Evolutionary conservation across 2,797 vertebrate genomes (phyloP).

Genomic region (Aselliscus stoliczkanus): DNA sequence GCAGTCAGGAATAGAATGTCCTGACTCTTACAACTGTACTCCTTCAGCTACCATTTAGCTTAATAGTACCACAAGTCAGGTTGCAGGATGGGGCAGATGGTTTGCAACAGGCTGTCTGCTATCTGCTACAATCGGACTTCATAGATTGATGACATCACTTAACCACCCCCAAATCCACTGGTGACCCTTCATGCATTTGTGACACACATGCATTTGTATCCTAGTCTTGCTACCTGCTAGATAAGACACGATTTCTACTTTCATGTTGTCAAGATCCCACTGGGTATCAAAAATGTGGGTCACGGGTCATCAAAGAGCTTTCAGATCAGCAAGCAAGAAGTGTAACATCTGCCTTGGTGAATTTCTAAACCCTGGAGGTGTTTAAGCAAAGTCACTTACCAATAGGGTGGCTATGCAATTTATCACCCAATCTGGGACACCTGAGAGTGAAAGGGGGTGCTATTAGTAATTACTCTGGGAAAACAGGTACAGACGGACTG

Average conservation of each 20-base stretch:
- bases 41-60: neutral
- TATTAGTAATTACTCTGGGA: neutral
- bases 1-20: neutral
- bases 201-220: neutral
- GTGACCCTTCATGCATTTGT: neutral
- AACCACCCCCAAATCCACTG: neutral
- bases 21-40: neutral
- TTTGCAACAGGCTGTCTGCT: neutral
- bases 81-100: neutral
- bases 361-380: neutral
- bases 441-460: neutral
- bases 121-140: neutral
- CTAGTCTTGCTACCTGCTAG: neutral
- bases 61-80: neutral
- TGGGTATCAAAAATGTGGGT: neutral
- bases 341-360: neutral
- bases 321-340: neutral
- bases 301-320: neutral
- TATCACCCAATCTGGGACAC: neutral
- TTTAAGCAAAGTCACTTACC: slow-evolving; percentile 8
- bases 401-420: neutral
- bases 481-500: neutral
- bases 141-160: neutral
- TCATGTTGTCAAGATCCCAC: neutral
- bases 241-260: neutral